Evolutionary conservation across 1,140 invertebrate genomes (phyloP), one percentile per base, ranked within the genome.

Genomic region (Maniola jurtina): DNA sequence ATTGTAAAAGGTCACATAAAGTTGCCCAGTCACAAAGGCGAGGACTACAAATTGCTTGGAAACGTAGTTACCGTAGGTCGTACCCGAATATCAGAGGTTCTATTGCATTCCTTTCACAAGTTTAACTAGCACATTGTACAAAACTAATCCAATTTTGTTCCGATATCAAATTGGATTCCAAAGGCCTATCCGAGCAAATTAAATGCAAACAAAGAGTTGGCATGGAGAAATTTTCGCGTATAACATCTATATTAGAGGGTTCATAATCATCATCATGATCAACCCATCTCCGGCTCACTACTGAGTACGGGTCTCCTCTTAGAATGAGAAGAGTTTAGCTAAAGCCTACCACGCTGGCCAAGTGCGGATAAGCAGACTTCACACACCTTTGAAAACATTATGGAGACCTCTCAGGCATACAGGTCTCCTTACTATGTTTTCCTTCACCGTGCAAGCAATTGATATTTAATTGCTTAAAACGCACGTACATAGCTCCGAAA

Each of bases 1-100:
- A 16, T 50, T 16, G 48, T 16, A 50, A 42, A 34, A 65, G 47
- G 64, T 50, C 36, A 33, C 58, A 57, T 50, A 65, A 65, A 59
- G 57, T 68, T 48, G 59, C 57, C 52, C 65, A 60, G 69, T 67
- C 61, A 75, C 72, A 64, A 71, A 76, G 70, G 69, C 67, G 65
- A 13, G 48, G 47, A 67, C 68, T 65, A 65, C 61, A 77, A 83
- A 85, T 83, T 81, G 81, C 83, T 81, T 66, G 60, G 57, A 74
- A 85, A 85, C 76, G 73, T 76, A 81, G 82, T 83, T 85, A 85
- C 74, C 62, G 66, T 74, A 71, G 79, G 75, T 60, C 59, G 63
- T 61, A 61, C 73, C 73, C 74, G 68, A 80, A 77, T 79, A 79
- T 70, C 69, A 73, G 74, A 70, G 70, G 68, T 56, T 64, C n/a